These are phyloP conservation scores for Chalcosyrphus nemorum DNA, from an alignment of 2,888 invertebrate genomes.

Conservation along the genomic window DNA sequence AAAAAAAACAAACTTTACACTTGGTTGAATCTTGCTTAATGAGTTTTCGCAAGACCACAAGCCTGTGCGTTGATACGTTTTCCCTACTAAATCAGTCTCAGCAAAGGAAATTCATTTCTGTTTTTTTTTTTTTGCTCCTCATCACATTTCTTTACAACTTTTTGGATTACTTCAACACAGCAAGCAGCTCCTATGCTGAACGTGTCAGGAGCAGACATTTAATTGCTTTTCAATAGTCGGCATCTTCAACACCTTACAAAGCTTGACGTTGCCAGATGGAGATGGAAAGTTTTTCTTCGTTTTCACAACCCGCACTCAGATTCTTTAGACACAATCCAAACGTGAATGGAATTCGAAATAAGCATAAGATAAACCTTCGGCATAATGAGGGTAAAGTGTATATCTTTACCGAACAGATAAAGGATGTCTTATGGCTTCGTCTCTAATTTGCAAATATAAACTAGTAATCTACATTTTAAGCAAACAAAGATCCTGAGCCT, in stretches of 20 bases:
- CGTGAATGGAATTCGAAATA: slow-evolving; percentile 40
- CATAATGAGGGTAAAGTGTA: slow-evolving; percentile 41
- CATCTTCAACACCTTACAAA: slow-evolving; percentile 37
- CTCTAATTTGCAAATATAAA: slow-evolving; percentile 51
- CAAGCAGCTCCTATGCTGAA: not conserved
- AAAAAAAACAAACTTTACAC: not conserved
- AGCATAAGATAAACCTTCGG: slow-evolving; percentile 26
- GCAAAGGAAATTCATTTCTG: not conserved
- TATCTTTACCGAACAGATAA: slow-evolving; percentile 29
- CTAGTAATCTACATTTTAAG: slow-evolving; percentile 41
- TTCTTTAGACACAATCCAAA: slow-evolving; percentile 6
- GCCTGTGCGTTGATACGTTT: slow-evolving; percentile 8
- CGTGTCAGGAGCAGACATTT: slow-evolving; percentile 50
- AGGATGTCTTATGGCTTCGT: slow-evolving; percentile 36
- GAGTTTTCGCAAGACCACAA: slow-evolving; percentile 31
- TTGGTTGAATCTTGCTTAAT: slow-evolving; percentile 12
- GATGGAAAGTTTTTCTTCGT: slow-evolving; percentile 23
- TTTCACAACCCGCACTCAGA: too few species aligned
- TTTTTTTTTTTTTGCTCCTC: not conserved
- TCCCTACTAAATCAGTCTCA: not conserved
- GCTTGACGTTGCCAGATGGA: not conserved
- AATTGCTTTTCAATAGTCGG: slow-evolving; percentile 59
- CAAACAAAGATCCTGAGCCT: slow-evolving; percentile 36
- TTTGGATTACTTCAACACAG: slow-evolving; percentile 22
- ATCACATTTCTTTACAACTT: slow-evolving; percentile 24